Evolutionary conservation across 2,797 vertebrate species (phyloP).

Genomic region (Enteromius thamalakanensis): DNA sequence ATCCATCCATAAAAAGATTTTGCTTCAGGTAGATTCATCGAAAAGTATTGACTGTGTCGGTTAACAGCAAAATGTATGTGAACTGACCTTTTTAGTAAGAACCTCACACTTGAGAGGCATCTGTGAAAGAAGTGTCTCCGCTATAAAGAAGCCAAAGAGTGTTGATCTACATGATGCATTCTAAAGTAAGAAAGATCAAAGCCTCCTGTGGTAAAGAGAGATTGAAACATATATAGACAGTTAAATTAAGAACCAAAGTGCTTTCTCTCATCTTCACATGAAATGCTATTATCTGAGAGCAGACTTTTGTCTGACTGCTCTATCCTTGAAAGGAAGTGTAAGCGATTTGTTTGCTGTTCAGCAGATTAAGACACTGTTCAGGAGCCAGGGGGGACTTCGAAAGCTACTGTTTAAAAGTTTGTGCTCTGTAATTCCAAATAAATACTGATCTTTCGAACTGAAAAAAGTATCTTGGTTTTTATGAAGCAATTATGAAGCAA

Average conservation of each 20-base stretch:
- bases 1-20: background rate
- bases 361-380: background rate
- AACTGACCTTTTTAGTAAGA: background rate
- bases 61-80: background rate
- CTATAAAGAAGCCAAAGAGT: background rate
- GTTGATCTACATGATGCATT: background rate
- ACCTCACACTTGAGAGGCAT: background rate
- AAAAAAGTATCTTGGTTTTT: background rate
- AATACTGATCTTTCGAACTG: background rate
- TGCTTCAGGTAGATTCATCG: background rate
- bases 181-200: slow-evolving; percentile 18
- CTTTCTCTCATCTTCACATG: slow-evolving; percentile 7
- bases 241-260: slow-evolving; percentile 22
- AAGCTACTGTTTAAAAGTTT: background rate
- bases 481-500: background rate
- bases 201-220: background rate
- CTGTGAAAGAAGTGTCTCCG: background rate
- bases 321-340: background rate
- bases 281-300: background rate
- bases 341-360: background rate
- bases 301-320: background rate
- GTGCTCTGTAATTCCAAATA: background rate
- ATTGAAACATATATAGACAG: slow-evolving; percentile 3
- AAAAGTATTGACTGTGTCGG: background rate
- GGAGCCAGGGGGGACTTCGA: background rate